Conservation (phyloP, 2,113 vertebrate genomes). For the Calidris pugnax region DNA sequence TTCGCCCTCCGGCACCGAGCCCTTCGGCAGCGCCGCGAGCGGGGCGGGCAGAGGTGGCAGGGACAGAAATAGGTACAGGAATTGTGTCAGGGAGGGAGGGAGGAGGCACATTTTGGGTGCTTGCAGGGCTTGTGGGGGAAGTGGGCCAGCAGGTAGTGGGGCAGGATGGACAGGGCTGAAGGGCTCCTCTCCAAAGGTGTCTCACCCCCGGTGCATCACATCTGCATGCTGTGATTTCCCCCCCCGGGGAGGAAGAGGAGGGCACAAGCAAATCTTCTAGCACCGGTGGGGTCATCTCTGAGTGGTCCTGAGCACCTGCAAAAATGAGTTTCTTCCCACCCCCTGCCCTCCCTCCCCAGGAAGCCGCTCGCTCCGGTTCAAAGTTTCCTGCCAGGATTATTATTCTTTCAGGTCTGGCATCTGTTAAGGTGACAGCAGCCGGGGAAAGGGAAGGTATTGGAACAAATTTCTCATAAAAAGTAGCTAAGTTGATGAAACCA, state of each 20-base stretch:
- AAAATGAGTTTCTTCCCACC: neutral
- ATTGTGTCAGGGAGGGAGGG: neutral
- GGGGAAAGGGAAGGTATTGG: conserved; percentile 44
- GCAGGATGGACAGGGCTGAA: neutral
- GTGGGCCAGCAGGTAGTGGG: fast-evolving
- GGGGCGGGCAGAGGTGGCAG: neutral
- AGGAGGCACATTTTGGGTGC: neutral
- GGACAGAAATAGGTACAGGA: neutral
- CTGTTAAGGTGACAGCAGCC: conserved; percentile 69
- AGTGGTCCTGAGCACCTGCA: neutral
- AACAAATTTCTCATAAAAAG: conserved; percentile 75
- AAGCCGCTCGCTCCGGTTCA: neutral
- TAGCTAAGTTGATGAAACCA: conserved; percentile 79
- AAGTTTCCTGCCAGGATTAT: conserved; percentile 43
- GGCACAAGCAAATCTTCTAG: neutral
- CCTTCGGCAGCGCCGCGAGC: neutral
- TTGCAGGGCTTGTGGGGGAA: neutral
- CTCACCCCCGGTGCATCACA: neutral
- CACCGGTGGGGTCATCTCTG: neutral
- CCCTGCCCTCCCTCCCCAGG: neutral
- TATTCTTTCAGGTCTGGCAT: conserved; percentile 56
- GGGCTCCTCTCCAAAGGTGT: neutral
- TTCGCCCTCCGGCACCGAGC: neutral
- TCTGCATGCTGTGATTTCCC: neutral
- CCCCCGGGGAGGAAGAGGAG: neutral